Base-by-base conservation (phyloP, 2,797 vertebrate genomes). In the Acrocephalus scirpaceus region DNA sequence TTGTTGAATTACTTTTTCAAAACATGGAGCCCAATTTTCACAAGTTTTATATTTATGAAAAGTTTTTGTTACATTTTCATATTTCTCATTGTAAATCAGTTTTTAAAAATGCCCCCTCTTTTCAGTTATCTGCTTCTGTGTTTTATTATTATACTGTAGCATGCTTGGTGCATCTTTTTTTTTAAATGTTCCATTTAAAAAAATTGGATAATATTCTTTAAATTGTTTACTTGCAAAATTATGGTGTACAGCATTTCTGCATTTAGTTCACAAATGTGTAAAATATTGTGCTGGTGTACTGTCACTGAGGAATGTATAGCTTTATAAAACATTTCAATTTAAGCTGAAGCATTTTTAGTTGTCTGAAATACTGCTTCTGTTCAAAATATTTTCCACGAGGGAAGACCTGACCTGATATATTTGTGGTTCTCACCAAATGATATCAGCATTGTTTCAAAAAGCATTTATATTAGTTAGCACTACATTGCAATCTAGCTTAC, bases 61-160 rank as follows among this genome's bases (percentile, higher is more conserved):
- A 96, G 29, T 86, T 92, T 62, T 94, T 96, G 84, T 73, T 95
- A 92, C 73, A 91, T 96, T 96, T 95, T 93, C 73, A 95, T 94
- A 92, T 97, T 96, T 97, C 92, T 94, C 70, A 95, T 91, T 93
- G 64, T 93, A 96, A 95, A 95, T 77, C 80, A 48, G 51, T 57
- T 87, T 93, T 81, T 70, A 87, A 88, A 96, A 92, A 80, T 64
- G 53, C 77, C 84, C 58, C 91, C 92, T 97, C 92, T 97, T 96
- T 96, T 95, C 86, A 88, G 79, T 93, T 96, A 89, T 71, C 78
- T 95, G 91, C 78, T 93, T 95, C 90, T 97, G 73, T 96, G 88
- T 90, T 96, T 72, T 96, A 95, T 96, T 97, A 95, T 95, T 92
- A 93, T 97, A 96, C 95, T 97, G 91, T 95, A 96, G 93, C 93